Evolutionary conservation across 2,888 invertebrate species (phyloP), one percentile per base, ranked within the genome.

Genomic region (Lysandra bellargus): DNA sequence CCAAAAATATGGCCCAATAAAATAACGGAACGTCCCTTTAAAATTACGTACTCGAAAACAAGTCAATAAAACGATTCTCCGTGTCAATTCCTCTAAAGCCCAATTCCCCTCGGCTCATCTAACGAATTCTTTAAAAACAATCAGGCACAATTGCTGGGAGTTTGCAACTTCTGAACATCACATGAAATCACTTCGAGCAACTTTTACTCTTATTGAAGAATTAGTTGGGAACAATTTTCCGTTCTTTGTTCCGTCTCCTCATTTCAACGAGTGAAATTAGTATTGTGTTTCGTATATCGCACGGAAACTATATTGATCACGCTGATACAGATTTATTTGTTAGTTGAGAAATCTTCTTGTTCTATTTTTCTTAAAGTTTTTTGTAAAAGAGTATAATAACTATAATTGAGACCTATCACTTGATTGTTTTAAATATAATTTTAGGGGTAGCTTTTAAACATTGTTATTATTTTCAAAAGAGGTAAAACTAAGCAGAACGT

Each of bases 131-230:
- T 76, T 76, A 76, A 76, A 74, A 76, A 76, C 76, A 76, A 76
- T 76, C 76, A 76, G 49, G 76, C 76, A 53, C 76, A 57, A 76
- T 76, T 53, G 76, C 57, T 17, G 7, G 44, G 74, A 74, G 76
- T 53, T 76, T 53, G 76, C 76, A 76, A 76, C 76, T 76, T 75
- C 76, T 76, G 76, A 76, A 76, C 76, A 76, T 76, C 76, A 76
- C 76, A 76, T 76, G 76, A 76, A 76, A 76, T 76, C 76, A 76
- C 76, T 76, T 74, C 44, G 74, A 53, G 23, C 75, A 76, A 76
- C 76, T 76, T 76, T 75, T 75, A 75, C 75, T 75, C 49, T 76
- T 76, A 76, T 76, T 57, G 76, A 76, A 57, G 76, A 76, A 76
- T 76, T 76, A 76, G 76, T 76, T 76, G 76, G 30, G 75, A 75